Evolutionary conservation across 2,797 vertebrate species (phyloP).

Genomic region (Sciurus vulgaris): DNA sequence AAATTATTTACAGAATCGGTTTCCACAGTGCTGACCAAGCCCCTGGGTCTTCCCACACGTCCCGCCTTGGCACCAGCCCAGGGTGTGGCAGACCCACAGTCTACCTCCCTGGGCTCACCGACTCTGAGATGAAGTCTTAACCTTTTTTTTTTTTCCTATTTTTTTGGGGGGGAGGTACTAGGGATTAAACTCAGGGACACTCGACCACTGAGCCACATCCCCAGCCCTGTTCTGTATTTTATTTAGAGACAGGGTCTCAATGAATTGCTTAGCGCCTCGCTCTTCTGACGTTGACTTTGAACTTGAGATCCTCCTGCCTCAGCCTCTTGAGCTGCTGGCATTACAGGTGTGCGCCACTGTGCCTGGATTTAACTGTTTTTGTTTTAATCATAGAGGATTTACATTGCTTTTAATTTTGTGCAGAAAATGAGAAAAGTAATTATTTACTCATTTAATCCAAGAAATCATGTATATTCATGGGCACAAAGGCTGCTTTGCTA

Average conservation of each 20-base stretch:
- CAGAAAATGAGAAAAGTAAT: not conserved
- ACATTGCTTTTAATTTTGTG: not conserved
- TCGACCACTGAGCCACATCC: too few species aligned
- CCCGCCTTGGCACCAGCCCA: not conserved
- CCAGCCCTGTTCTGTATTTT: too few species aligned
- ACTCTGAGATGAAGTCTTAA: not conserved
- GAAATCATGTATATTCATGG: not conserved
- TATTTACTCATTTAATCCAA: not conserved
- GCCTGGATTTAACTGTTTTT: too few species aligned
- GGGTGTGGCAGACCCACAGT: too few species aligned
- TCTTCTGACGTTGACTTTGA: too few species aligned
- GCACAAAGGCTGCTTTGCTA: not conserved
- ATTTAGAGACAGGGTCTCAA: too few species aligned
- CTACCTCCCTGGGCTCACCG: not conserved
- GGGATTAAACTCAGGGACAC: too few species aligned
- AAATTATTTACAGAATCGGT: slow-evolving; percentile 32
- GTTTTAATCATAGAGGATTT: not conserved
- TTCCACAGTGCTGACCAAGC: not conserved
- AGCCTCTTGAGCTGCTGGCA: too few species aligned
- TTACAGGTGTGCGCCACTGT: too few species aligned
- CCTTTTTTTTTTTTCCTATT: not conserved
- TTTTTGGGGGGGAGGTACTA: too few species aligned
- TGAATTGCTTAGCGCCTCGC: too few species aligned
- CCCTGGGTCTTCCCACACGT: not conserved
- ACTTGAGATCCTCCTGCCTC: too few species aligned